Percentiles rank a stretch among this genome's conserved stretches.
phyloP scores from a whole-genome alignment of 2,113 vertebrate species.

The Origma solitaria region DNA sequence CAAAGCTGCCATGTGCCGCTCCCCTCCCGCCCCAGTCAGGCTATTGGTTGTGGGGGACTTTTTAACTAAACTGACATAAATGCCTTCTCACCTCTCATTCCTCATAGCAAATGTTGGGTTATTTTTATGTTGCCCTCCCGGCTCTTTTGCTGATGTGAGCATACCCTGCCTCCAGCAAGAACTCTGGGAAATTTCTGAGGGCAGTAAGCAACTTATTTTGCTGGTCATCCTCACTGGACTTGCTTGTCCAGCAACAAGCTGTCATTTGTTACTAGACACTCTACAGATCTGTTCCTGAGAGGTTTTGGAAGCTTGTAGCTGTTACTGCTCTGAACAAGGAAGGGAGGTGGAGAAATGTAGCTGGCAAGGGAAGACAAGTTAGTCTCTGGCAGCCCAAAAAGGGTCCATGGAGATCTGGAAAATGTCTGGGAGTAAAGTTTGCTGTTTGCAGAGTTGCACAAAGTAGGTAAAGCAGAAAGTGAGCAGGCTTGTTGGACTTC shows the following conservation, averaged over 20 bases:
- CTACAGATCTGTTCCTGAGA: not conserved
- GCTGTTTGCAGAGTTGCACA: not conserved
- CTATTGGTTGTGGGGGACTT: not conserved
- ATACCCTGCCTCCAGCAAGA: not conserved
- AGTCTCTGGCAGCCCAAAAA: not conserved
- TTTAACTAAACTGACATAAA: not conserved
- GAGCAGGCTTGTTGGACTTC: not conserved
- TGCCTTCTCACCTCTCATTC: constrained; percentile 9
- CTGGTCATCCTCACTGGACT: not conserved
- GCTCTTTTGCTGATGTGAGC: not conserved
- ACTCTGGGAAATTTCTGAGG: not conserved
- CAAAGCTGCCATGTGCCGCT: not conserved
- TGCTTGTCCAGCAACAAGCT: not conserved
- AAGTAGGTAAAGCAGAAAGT: not conserved
- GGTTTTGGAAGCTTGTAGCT: not conserved
- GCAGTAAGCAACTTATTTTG: not conserved
- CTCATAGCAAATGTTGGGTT: constrained; percentile 6
- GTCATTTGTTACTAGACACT: not conserved
- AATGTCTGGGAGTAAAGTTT: constrained; percentile 8
- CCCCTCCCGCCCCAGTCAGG: not conserved
- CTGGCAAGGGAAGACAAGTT: not conserved
- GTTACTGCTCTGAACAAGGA: not conserved
- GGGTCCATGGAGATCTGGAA: not conserved
- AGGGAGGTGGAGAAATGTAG: not conserved
- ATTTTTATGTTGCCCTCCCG: not conserved